Evolutionary conservation across 2,888 invertebrate genomes (phyloP).

Genomic region (Rambutsinella grinnellia): DNA sequence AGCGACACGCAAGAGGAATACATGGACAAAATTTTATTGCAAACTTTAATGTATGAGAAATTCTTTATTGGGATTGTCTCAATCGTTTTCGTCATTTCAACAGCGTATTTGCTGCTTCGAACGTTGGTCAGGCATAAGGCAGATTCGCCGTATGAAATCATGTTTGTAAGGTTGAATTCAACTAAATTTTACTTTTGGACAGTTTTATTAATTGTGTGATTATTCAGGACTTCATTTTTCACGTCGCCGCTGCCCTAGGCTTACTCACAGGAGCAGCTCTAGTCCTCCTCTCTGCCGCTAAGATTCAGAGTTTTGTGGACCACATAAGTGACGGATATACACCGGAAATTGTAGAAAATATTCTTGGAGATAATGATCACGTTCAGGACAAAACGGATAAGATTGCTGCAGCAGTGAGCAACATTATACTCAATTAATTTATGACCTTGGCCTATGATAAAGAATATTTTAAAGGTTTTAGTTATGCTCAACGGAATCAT

Average conservation of each 20-base stretch:
- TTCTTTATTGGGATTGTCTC: slow-evolving; percentile 35
- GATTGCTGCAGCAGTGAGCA: slow-evolving; percentile 34
- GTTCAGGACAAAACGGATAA: slow-evolving; percentile 35
- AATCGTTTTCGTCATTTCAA: slow-evolving; percentile 19
- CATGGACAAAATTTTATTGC: slow-evolving; percentile 22
- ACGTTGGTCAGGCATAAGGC: background rate
- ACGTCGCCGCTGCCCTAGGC: slow-evolving; percentile 24
- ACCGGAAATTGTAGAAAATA: slow-evolving; percentile 13
- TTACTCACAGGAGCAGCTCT: slow-evolving; percentile 24
- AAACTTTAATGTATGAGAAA: slow-evolving; percentile 38
- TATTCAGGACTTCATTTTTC: slow-evolving; percentile 40
- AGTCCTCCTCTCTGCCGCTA: slow-evolving; percentile 22
- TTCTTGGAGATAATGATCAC: background rate
- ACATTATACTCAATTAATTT: background rate
- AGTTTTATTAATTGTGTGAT: too few species aligned
- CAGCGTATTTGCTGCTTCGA: slow-evolving; percentile 15
- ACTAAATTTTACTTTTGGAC: background rate
- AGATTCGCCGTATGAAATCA: slow-evolving; percentile 33
- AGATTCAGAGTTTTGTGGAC: slow-evolving; percentile 30
- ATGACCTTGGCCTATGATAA: background rate
- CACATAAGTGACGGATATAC: slow-evolving; percentile 11
- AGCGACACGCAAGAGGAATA: slow-evolving; percentile 29
- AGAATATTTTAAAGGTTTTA: slow-evolving; percentile 6
- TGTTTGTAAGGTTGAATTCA: slow-evolving; percentile 24
- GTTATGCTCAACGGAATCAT: slow-evolving; percentile 35